These are phyloP conservation scores for Caenorhabditis sp. DNA, from an alignment of 2,888 invertebrate genomes.

Conservation along the genomic window DNA sequence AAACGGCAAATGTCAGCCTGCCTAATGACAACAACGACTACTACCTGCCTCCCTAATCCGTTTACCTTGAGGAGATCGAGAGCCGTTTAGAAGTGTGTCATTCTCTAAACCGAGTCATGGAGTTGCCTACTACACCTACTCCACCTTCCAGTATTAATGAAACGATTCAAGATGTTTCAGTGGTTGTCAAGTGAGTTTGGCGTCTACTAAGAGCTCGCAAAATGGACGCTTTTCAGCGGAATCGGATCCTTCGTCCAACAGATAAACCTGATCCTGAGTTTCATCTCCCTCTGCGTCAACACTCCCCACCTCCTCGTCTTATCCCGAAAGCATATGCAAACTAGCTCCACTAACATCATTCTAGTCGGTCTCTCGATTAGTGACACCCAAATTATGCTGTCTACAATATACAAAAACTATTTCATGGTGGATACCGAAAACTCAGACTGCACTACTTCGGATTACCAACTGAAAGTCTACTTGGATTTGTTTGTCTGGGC, in stretches of 20 bases:
- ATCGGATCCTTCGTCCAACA: conserved; percentile 24
- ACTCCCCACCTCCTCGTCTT: conserved; percentile 17
- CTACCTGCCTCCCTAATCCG: no score
- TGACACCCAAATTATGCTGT: conserved; percentile 12
- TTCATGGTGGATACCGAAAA: conserved; percentile 12
- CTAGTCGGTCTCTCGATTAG: conserved; percentile 22
- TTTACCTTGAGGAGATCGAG: no score
- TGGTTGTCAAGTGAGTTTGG: conserved; percentile 13
- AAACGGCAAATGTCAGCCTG: no score
- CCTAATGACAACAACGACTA: no score
- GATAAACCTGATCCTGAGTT: conserved; percentile 22
- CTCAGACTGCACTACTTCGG: conserved; percentile 31
- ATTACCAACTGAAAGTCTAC: conserved; percentile 9
- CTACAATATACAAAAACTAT: conserved; percentile 43
- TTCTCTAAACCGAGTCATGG: not conserved
- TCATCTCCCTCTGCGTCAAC: conserved; percentile 24
- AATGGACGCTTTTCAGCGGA: conserved; percentile 1
- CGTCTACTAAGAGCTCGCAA: not conserved
- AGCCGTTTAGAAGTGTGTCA: not conserved
- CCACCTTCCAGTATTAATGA: not conserved
- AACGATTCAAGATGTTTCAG: not conserved
- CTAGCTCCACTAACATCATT: conserved; percentile 28
- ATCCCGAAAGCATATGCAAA: conserved; percentile 26
- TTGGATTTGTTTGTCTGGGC: conserved; percentile 22
- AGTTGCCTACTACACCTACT: no score